Evolutionary conservation across 2,888 invertebrate genomes (phyloP), one percentile per base, ranked within the genome.

Genomic region (Dynastes maya): DNA sequence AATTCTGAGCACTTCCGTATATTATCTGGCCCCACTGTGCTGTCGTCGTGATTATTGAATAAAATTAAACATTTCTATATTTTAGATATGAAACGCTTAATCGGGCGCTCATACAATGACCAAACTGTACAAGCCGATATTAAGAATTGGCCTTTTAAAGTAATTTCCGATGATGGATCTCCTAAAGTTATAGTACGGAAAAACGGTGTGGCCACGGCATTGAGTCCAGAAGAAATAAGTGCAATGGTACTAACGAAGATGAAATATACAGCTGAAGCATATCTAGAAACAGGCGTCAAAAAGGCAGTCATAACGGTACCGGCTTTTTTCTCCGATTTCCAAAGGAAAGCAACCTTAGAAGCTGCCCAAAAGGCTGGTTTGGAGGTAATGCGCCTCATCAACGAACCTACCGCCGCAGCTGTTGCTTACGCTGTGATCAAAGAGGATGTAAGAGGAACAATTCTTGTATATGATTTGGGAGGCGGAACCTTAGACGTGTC

Each of bases 401-500:
- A 83, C 65, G 83, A 84, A 80, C 84, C 84, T 2, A 84, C 83
- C 2, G 84, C 84, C 2, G 83, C 85, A 0, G 84, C 85, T 13
- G 37, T 84, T 9, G 80, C 82, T 9, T 84, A 82, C 67, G 78
- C 78, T 29, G 67, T 79, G 13, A 68, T 81, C 29, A 80, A 82
- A 13, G 64, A 65, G 11, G 77, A 78, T 11, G 58, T 79, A 6
- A 67, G 65, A 1, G 80, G 79, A 58, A 65, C 53, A 53, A 79
- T 83, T 13, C 40, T 83, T 8, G 83, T 84, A 61, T 84, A 81
- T 63, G 85, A 85, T 79, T 81, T 84, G 16, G 84, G 84, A 5
- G 84, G 84, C 11, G 85, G 84, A 22, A 85, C 85, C 2, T 83
- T 84, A 49, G 84, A 85, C 63, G 82, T 85, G 5, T 83, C 84